Conservation (phyloP, 2,113 vertebrate genomes). For the Gobiocypris rarus region DNA sequence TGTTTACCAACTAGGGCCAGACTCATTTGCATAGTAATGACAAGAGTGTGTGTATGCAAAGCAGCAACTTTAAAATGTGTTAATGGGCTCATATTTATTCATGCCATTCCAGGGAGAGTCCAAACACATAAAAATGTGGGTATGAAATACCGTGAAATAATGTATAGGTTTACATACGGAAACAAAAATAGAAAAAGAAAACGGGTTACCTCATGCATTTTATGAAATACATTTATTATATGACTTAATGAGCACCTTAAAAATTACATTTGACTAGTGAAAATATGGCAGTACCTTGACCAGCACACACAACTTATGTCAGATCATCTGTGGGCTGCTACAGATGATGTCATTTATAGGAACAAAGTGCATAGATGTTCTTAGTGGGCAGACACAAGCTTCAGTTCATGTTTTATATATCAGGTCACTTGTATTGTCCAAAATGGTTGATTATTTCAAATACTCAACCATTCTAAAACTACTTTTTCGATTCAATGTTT, state of each 20-base stretch:
- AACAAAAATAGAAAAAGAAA: background rate
- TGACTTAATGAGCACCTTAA: background rate
- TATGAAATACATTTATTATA: slow-evolving; percentile 20
- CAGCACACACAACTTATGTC: background rate
- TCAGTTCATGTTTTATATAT: background rate
- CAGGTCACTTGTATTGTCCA: background rate
- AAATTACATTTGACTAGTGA: background rate
- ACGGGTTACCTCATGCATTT: background rate
- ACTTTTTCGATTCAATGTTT: too few relatives aligned
- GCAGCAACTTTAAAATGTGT: slow-evolving; percentile 71
- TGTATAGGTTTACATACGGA: slow-evolving; percentile 3
- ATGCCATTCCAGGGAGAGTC: slow-evolving; percentile 71
- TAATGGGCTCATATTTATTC: slow-evolving; percentile 76
- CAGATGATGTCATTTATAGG: background rate
- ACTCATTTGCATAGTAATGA: slow-evolving; percentile 78
- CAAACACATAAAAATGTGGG: slow-evolving; percentile 61
- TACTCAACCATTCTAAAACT: background rate
- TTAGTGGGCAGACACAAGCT: background rate
- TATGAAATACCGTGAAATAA: slow-evolving; percentile 39
- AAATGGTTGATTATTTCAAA: background rate
- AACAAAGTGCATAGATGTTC: background rate
- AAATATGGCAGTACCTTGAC: background rate
- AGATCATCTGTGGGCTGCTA: too few relatives aligned
- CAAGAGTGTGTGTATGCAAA: slow-evolving; percentile 68
- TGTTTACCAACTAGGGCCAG: slow-evolving; percentile 69